Evolutionary conservation across 2,113 vertebrate species (phyloP).

Genomic region (Nansenia antarctica): DNA sequence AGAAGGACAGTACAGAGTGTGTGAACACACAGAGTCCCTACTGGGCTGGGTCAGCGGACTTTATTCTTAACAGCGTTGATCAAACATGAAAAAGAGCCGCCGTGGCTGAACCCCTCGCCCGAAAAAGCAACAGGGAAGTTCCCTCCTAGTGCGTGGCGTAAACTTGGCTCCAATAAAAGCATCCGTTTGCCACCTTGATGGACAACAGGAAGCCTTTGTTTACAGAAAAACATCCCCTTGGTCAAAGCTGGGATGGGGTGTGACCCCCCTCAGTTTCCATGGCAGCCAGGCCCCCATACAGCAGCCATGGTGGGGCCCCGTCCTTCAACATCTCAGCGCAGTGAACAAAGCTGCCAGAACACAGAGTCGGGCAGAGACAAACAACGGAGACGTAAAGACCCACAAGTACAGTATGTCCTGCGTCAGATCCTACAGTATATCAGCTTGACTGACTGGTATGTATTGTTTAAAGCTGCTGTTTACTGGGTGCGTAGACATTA

Average conservation of each 20-base stretch:
- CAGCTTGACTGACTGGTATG: slow-evolving; percentile 36
- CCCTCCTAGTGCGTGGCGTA: slow-evolving; percentile 69
- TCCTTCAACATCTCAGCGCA: slow-evolving; percentile 34
- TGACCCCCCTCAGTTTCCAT: slow-evolving; percentile 41
- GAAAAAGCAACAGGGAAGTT: slow-evolving; percentile 61
- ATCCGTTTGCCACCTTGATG: slow-evolving; percentile 77
- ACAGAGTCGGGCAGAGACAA: slow-evolving; percentile 44
- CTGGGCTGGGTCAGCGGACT: slow-evolving; percentile 17
- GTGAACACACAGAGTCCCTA: slow-evolving; percentile 8
- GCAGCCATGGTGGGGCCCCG: slow-evolving; percentile 38
- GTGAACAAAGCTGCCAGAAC: slow-evolving; percentile 43
- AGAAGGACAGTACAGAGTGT: slow-evolving; percentile 13
- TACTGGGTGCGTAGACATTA: slow-evolving; percentile 17
- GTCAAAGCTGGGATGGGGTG: slow-evolving; percentile 50
- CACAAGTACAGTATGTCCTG: slow-evolving; percentile 12
- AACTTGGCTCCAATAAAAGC: slow-evolving; percentile 80
- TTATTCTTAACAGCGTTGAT: slow-evolving; percentile 56
- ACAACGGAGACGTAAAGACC: slow-evolving; percentile 39
- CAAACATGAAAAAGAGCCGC: slow-evolving; percentile 53
- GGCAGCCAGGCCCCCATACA: slow-evolving; percentile 20
- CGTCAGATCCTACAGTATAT: slow-evolving; percentile 34
- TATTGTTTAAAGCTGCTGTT: slow-evolving; percentile 48
- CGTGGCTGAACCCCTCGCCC: slow-evolving; percentile 32
- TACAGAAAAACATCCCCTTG: slow-evolving; percentile 72
- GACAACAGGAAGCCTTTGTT: slow-evolving; percentile 78